Evolutionary conservation across 1,140 invertebrate genomes (phyloP), one percentile per base, ranked within the genome.

Genomic region (Spodoptera frugiperda): DNA sequence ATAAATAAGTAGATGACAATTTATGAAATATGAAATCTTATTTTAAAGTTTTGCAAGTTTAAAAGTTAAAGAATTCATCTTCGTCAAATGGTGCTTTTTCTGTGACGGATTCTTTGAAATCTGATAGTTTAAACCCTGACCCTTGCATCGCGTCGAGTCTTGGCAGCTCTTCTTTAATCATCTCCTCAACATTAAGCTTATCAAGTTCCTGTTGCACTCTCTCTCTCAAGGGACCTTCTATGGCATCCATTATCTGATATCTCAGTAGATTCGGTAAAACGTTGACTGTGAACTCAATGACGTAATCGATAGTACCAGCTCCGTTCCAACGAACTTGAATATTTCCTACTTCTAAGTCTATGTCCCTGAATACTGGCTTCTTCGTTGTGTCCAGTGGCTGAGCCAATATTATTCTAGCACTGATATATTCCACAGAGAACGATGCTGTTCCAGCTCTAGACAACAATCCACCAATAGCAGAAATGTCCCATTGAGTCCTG

Each of bases 181-280:
- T 89, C 80, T 96, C 94, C 85, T 97, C 97, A 4, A 97, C 95
- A 82, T 98, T 95, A 30, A 97, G 94, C 80, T 95, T 95, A 82
- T 97, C 95, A 30, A 97, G 89, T 79, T 96, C 95, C 77, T 96
- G 95, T 80, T 96, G 96, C 0, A 97, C 94, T 57, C 96, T 95
- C 77, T 95, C 95, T 82, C 95, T 96, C 2, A 97, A 90, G 0
- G 97, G 97, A 67, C 95, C 95, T 91, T 98, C 97, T 9, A 97
- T 88, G 3, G 97, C 97, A 85, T 97, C 96, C 95, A 97, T 97
- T 78, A 98, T 97, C 92, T 98, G 97, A 91, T 97, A 97, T 78
- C 97, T 94, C 67, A 98, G 93, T 55, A 98, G 90, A 94, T 98
- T 98, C 1, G 97, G 97, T 53, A 98, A 79, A 77, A 98, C 94